Conservation (phyloP, 2,797 vertebrate genomes). For the Apogon hyalosoma region DNA sequence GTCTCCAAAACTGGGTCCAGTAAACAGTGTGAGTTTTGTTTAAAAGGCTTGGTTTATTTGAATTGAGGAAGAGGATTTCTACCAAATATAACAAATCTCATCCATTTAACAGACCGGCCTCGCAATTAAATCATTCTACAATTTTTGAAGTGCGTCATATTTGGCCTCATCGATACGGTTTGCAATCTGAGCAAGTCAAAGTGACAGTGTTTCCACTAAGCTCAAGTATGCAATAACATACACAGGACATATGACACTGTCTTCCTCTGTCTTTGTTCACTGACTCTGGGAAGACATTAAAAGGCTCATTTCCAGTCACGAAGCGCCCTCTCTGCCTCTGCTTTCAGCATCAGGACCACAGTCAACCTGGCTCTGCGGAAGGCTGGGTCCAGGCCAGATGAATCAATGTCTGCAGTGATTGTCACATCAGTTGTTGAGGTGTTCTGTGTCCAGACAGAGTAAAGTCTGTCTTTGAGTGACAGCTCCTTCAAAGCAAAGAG, state of each 20-base stretch:
- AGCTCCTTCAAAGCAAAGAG: slow-evolving; percentile 59
- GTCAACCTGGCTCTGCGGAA: neutral
- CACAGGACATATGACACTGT: slow-evolving; percentile 26
- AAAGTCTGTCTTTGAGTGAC: slow-evolving; percentile 59
- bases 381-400: slow-evolving; percentile 32
- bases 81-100: slow-evolving; percentile 2
- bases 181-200: neutral
- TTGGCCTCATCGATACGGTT: slow-evolving; percentile 1
- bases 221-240: slow-evolving; percentile 4
- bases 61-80: slow-evolving; percentile 9
- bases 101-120: neutral
- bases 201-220: slow-evolving; percentile 15
- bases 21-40: slow-evolving; percentile 37
- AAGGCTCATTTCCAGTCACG: slow-evolving; percentile 59
- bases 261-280: slow-evolving; percentile 26
- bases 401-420: slow-evolving; percentile 57
- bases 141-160: neutral
- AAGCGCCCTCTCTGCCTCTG: slow-evolving; percentile 38
- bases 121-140: too few species aligned
- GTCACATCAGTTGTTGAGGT: slow-evolving; percentile 63
- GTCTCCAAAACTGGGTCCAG: slow-evolving; percentile 48
- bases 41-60: slow-evolving; percentile 33
- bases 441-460: slow-evolving; percentile 52
- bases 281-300: slow-evolving; percentile 38
- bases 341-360: slow-evolving; percentile 44